A percentile compares a stretch with the other conserved stretches of the same genome.
phyloP scores from a whole-genome alignment of 2,113 vertebrate species.

The Semnornis frantzii region DNA sequence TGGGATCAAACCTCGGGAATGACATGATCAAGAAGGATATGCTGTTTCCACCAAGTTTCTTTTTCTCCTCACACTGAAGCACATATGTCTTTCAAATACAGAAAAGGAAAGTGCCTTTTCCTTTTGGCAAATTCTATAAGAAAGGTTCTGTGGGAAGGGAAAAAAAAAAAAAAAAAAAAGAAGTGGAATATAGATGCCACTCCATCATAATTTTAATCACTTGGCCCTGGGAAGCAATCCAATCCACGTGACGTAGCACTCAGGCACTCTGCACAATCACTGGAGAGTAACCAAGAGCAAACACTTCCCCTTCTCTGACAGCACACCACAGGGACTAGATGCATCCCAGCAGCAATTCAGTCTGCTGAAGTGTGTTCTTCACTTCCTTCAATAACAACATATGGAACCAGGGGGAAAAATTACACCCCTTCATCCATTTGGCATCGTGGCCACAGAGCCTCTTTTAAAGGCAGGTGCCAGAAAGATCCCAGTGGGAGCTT shows the following conservation, averaged over 20 bases:
- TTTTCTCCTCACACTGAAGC: background rate
- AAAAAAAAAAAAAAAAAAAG: background rate
- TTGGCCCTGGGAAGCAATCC: conserved; percentile 6
- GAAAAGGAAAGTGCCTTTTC: background rate
- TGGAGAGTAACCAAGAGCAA: background rate
- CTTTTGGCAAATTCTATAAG: conserved; percentile 9
- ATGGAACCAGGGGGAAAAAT: background rate
- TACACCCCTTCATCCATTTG: background rate
- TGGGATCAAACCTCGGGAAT: background rate
- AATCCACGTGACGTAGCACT: background rate
- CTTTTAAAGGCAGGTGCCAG: background rate
- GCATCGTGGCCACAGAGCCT: background rate
- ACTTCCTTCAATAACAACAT: background rate
- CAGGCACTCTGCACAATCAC: background rate
- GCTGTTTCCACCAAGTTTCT: background rate
- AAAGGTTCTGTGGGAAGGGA: background rate
- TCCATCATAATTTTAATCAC: background rate
- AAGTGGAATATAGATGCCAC: background rate
- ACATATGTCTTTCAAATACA: background rate
- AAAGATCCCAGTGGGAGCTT: background rate
- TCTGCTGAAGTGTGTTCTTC: background rate
- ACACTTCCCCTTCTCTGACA: background rate
- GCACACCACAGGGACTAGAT: background rate
- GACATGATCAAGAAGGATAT: background rate
- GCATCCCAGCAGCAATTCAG: background rate